Base-by-base conservation (phyloP, 2,888 invertebrate species). In the Troides aeacus region DNA sequence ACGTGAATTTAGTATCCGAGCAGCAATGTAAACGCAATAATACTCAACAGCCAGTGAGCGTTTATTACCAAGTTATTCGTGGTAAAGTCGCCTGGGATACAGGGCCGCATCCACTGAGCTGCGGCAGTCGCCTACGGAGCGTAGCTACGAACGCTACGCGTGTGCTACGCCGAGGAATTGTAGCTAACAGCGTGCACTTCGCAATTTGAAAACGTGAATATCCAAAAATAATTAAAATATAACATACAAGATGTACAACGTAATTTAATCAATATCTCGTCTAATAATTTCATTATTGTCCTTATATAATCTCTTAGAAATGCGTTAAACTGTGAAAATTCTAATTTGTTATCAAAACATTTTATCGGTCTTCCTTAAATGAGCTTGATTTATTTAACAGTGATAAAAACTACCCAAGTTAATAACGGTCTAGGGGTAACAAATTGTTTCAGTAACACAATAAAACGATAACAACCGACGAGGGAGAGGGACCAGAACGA, bases 121-220 rank as follows among this genome's bases (percentile, higher is more conserved):
- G 76, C 81, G 81, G 86, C 90, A 92, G 90, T 92, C 81, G 76
- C 83, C 88, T 88, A 88, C 89, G 87, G 77, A 78, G 74, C 87
- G 89, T 87, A 86, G 89, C 79, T 74, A 78, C 77, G 80, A 77
- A 76, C 76, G 86, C 88, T 86, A 88, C 88, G 86, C 75, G 75
- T 74, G 74, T 71, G 80, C 83, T 84, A 84, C 87, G 84, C 73
- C 78, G 76, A 78, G 79, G 82, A 77, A 78, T 65, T 74, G 77
- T 72, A 72, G 71, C 77, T 74, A 76, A 77, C 84, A 83, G 15
- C 87, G 86, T 81, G 83, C 74, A 78, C 68, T 71, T 70, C 69
- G 60, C 66, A 42, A 15, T 57, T 42, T 56, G 60, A 64, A 30
- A 30, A 66, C 39, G 63, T 67, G 61, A 64, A 36, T 61, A 64